Conservation (phyloP, 1,140 invertebrate species). For the Daktulosphaira vitifoliae region DNA sequence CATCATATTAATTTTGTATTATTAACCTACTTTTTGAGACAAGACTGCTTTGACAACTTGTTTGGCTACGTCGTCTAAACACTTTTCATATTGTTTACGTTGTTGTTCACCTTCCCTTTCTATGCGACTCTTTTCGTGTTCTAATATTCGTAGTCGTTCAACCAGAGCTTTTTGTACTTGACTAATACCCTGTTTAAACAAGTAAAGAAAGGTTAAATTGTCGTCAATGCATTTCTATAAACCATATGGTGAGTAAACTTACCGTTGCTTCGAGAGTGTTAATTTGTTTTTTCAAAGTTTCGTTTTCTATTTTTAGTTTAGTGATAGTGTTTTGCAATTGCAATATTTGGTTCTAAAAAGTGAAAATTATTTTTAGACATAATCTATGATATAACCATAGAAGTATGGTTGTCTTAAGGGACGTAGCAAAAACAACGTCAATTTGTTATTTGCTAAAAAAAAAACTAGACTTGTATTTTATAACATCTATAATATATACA, state of each 20-base stretch:
- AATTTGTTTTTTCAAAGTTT: constrained; percentile 57
- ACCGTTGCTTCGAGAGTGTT: constrained; percentile 51
- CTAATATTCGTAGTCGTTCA: constrained; percentile 54
- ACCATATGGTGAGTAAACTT: constrained; percentile 33
- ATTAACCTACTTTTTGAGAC: constrained; percentile 68
- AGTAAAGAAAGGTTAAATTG: constrained; percentile 14
- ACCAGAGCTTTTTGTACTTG: constrained; percentile 50
- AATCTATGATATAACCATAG: no score
- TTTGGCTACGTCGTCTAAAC: constrained; percentile 67
- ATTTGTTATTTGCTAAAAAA: not conserved
- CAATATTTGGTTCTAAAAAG: constrained; percentile 57
- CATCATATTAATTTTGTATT: no score
- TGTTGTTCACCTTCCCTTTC: constrained; percentile 54
- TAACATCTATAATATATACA: no score
- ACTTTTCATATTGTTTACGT: constrained; percentile 60
- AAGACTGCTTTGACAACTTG: constrained; percentile 71
- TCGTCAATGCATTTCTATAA: no score
- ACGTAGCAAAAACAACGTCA: not conserved
- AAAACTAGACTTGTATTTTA: no score
- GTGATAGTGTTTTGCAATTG: constrained; percentile 63
- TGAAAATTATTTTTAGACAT: no score
- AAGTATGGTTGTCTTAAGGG: no score
- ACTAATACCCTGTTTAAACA: constrained; percentile 42
- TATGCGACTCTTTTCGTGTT: constrained; percentile 53
- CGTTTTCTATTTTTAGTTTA: constrained; percentile 63